Base-by-base conservation (phyloP, 2,113 vertebrate genomes). In the Orcinus orca region DNA sequence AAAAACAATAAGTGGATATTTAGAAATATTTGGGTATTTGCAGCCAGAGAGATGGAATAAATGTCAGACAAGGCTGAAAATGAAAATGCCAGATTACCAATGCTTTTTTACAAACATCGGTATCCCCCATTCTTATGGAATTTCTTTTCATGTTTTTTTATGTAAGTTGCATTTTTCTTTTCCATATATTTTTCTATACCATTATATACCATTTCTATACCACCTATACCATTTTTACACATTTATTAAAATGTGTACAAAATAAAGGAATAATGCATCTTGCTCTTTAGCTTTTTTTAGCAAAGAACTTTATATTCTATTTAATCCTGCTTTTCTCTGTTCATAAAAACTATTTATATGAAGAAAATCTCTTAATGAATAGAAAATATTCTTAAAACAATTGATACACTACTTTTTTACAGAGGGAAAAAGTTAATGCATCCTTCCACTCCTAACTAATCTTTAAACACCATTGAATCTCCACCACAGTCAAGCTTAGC, bases 401-500 rank as follows among this genome's bases (percentile, higher is more conserved):
- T 29, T 58, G 26, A 18, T 60, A 38, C 83, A 55, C 60, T 95
- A 55, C 1, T 58, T 21, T 79, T 67, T 92, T 76, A 5, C 14
- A 93, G 73, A 93, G 14, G 63, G 17, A 1, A 36, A 70, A 70
- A 90, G 41, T 53, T 60, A 93, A 71, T 50, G 8, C 5, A 3
- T 12, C 14, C 38, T 94, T 96, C 70, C 26, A 95, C 29, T 36
- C 68, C 89, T 38, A 60, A 36, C 9, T 96, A 31, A 86, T 97
- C 10, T 92, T 80, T 92, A 95, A 96, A 83, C 1, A 90, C 44
- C 47, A 2, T 85, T 95, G 67, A 82, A 81, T 93, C 95, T 94
- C 81, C 14, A 73, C 65, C 44, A 26, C 77, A 92, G 36, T 90
- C 88, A 93, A 83, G 7, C 80, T 95, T 83, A 33, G 82, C 70